phyloP scores from a whole-genome alignment of 1,140 invertebrate genomes.

The Danaus plexippus region DNA sequence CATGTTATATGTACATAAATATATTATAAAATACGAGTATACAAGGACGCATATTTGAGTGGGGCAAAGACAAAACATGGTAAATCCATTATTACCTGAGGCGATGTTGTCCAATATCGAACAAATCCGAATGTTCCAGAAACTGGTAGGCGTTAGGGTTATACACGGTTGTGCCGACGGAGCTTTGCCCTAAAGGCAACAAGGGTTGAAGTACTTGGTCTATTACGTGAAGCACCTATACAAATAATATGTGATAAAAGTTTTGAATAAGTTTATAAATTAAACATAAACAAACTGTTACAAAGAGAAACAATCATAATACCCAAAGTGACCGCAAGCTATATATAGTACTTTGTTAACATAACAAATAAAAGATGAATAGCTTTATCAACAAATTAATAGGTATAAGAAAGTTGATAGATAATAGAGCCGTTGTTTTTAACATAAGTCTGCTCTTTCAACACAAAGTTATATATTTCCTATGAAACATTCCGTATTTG shows the following conservation, averaged over 20 bases:
- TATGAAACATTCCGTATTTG: neutral
- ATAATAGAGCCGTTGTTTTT: no score
- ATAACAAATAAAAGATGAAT: no score
- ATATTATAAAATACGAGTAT: neutral
- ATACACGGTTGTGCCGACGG: constrained; percentile 74
- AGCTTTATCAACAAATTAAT: no score
- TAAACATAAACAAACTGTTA: constrained; percentile 3
- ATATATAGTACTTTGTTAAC: no score
- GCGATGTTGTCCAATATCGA: constrained; percentile 76
- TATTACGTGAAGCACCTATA: constrained; percentile 85
- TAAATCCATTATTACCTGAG: constrained; percentile 37
- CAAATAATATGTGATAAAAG: constrained; percentile 8
- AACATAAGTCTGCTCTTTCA: neutral
- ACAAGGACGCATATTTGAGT: constrained; percentile 1
- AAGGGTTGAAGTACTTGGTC: constrained; percentile 85
- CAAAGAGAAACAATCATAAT: no score
- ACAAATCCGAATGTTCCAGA: constrained; percentile 80
- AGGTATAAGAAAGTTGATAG: no score
- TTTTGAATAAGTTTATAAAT: neutral
- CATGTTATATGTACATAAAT: neutral
- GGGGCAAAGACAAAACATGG: neutral
- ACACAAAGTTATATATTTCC: neutral
- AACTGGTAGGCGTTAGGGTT: constrained; percentile 86
- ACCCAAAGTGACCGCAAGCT: no score
- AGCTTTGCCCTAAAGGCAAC: constrained; percentile 71